These are phyloP conservation scores for Gryllus longicercus DNA, from an alignment of 2,888 invertebrate species.

Conservation along the genomic window DNA sequence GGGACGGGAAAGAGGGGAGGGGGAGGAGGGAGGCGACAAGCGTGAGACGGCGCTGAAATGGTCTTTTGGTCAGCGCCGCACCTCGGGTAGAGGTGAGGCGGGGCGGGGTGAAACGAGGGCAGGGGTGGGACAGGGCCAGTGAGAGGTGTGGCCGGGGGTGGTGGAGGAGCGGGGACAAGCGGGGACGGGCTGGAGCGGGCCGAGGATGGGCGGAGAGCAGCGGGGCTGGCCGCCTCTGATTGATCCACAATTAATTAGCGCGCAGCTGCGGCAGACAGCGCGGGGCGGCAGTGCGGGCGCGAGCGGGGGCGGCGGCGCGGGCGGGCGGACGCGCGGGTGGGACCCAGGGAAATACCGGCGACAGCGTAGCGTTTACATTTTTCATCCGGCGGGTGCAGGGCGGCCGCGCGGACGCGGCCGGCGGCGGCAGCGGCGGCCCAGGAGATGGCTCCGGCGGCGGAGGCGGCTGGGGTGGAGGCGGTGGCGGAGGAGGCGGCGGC, in stretches of 20 bases:
- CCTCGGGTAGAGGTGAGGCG: too few species aligned
- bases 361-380: constrained; percentile 17
- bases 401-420: background rate
- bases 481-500: background rate
- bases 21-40: too few species aligned
- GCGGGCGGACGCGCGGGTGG: background rate
- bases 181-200: too few species aligned
- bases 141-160: too few species aligned
- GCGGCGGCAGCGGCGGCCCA: background rate
- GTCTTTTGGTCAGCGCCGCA: too few species aligned
- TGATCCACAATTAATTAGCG: constrained; percentile 17
- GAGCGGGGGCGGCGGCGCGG: background rate
- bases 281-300: background rate
- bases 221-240: background rate
- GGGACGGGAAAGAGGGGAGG: too few species aligned
- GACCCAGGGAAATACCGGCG: constrained; percentile 17
- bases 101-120: too few species aligned
- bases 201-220: too few species aligned
- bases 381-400: background rate
- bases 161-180: too few species aligned
- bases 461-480: too few species aligned
- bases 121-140: too few species aligned
- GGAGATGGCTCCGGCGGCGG: background rate
- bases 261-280: constrained; percentile 17
- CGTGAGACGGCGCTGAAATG: too few species aligned